phyloP scores from a whole-genome alignment of 2,797 vertebrate species.

The Tapera naevia region DNA sequence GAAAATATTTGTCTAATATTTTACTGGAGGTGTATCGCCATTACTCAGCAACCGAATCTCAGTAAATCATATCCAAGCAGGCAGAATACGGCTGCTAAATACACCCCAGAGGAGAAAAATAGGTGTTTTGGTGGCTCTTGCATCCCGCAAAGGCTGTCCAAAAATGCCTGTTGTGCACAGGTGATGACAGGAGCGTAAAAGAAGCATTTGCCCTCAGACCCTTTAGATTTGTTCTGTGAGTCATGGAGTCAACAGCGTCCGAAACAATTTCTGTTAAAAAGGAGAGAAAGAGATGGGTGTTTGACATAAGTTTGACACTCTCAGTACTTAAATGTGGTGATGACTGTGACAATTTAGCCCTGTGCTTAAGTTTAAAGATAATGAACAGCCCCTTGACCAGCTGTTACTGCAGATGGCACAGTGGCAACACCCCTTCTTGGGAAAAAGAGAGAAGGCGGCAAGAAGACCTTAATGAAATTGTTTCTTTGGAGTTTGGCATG shows the following conservation, averaged over 20 bases:
- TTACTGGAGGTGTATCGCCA: background rate
- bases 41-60: background rate
- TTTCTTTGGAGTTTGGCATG: background rate
- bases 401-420: background rate
- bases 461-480: background rate
- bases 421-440: background rate
- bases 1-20: slow-evolving; percentile 20
- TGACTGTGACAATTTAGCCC: background rate
- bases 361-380: background rate
- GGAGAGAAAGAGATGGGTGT: background rate
- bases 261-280: background rate
- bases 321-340: background rate
- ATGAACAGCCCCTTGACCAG: background rate
- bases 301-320: background rate
- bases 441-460: background rate
- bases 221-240: background rate
- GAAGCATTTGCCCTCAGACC: background rate
- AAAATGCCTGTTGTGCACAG: background rate
- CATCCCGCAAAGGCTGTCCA: background rate
- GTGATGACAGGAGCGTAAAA: background rate
- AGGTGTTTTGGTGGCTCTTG: background rate
- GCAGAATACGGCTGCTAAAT: background rate
- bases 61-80: background rate
- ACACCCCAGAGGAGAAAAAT: background rate
- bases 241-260: background rate